Evolutionary conservation across 2,797 vertebrate genomes (phyloP).

Genomic region (Sylvilagus floridanus): DNA sequence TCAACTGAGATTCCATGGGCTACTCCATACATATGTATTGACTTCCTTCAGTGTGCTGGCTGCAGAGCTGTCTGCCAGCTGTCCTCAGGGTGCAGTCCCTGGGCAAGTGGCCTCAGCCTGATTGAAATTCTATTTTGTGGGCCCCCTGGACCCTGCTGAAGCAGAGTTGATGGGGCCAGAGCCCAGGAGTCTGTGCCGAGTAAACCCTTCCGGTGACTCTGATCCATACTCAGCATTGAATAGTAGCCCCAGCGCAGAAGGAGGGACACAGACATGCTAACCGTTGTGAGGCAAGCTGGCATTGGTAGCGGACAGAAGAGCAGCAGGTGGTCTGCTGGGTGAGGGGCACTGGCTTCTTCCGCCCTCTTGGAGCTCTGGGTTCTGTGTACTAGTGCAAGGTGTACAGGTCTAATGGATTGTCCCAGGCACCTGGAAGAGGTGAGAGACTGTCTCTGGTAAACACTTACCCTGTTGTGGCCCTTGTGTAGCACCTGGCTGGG

Average conservation of each 20-base stretch:
- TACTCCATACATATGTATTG: not conserved
- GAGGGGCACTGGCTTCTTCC: not conserved
- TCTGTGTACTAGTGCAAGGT: not conserved
- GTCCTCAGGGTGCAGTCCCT: not conserved
- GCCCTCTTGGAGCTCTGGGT: not conserved
- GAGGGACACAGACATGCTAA: not conserved
- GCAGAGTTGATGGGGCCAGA: not conserved
- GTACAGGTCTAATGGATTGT: rapidly evolving
- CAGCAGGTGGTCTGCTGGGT: not conserved
- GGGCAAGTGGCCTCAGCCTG: not conserved
- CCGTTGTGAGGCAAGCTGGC: rapidly evolving
- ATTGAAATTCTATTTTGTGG: not conserved
- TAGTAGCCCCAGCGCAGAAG: not conserved
- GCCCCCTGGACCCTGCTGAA: not conserved
- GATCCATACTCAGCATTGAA: not conserved
- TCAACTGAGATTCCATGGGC: not conserved
- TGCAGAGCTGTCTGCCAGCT: no score
- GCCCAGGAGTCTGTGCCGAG: not conserved
- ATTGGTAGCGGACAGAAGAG: not conserved
- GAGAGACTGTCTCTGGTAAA: not conserved
- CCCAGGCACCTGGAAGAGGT: not conserved
- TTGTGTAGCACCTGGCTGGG: rapidly evolving
- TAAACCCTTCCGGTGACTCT: not conserved
- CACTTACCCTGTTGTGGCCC: not conserved
- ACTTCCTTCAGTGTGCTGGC: not conserved